Evolutionary conservation across 2,888 invertebrate species (phyloP), one percentile per base, ranked within the genome.

Genomic region (Hesperia comma): DNA sequence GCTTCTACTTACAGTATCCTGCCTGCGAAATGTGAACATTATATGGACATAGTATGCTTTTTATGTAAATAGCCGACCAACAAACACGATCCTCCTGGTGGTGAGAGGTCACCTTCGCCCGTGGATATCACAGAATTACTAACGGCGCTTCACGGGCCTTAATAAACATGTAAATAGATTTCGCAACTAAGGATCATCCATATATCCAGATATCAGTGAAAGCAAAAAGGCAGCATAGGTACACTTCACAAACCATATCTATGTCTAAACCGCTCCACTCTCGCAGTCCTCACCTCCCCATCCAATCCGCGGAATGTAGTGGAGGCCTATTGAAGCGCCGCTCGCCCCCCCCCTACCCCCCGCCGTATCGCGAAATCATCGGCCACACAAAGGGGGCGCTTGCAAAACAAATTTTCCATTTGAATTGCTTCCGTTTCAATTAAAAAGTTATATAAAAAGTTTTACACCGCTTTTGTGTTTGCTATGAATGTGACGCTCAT

Each of bases 391-490:
- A n/a, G 41, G n/a, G 41, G n/a, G 41, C n/a, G 41, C 41, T n/a
- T 41, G 4, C 41, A 41, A 41, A 41, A 41, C 54, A 54, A 53
- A 54, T 54, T 32, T 32, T 26, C 54, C 54, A 15, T n/a, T 32
- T 54, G 54, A 54, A 54, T 54, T 21, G 32, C 54, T 54, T 54
- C 32, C 54, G 54, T 33, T 32, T 54, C 54, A 54, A 54, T 54
- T 54, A 54, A 54, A 54, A 54, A 32, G 54, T 54, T 54, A 26
- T 26, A 53, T 26, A 53, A 51, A 26, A 21, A 53, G 53, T 14
- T 53, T 53, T 53, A 53, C 26, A 26, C n/a, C 54, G 54, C 32
- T n/a, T 41, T 41, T 41, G 2, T n/a, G 41, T 41, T 41, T 41
- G 41, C n/a, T n/a, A n/a, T 41, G 41, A 41, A 41, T 41, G 41